Conservation (phyloP, 2,888 invertebrate species). For the Sericinus montela region DNA sequence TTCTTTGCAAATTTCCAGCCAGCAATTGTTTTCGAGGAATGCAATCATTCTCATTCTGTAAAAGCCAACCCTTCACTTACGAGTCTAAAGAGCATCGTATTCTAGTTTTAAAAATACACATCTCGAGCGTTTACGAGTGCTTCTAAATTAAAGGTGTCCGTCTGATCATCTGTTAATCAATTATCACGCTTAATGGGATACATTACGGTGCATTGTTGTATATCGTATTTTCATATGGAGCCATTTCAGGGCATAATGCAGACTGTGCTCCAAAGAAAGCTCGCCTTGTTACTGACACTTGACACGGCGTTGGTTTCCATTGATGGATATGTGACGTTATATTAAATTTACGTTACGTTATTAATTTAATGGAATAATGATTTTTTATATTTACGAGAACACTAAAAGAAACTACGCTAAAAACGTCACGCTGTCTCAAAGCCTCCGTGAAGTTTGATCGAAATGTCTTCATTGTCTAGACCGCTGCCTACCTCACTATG, state of each 20-base stretch:
- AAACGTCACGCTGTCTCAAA: no score
- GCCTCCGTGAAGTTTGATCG: no score
- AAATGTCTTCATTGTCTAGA: no score
- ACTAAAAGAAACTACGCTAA: no score
- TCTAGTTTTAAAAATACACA: constrained; percentile 17
- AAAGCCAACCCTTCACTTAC: constrained; percentile 4
- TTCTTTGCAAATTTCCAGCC: no score
- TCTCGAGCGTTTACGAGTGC: constrained; percentile 17
- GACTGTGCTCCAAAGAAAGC: constrained; percentile 61
- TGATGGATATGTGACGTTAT: constrained; percentile 33
- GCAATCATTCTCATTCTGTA: neutral
- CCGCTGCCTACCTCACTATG: no score
- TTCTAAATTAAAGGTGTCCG: constrained; percentile 19
- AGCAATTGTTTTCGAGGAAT: no score
- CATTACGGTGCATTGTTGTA: constrained; percentile 16
- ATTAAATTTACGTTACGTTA: no score
- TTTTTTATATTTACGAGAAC: no score
- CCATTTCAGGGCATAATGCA: constrained; percentile 38
- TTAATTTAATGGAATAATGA: no score
- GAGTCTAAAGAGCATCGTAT: neutral
- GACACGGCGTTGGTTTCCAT: constrained; percentile 53
- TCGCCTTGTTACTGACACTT: constrained; percentile 68
- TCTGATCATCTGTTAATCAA: neutral
- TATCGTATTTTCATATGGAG: constrained; percentile 5
- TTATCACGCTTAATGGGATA: constrained; percentile 6